Evolutionary conservation across 2,113 vertebrate genomes (phyloP).

Genomic region (Lamprotornis superbus): DNA sequence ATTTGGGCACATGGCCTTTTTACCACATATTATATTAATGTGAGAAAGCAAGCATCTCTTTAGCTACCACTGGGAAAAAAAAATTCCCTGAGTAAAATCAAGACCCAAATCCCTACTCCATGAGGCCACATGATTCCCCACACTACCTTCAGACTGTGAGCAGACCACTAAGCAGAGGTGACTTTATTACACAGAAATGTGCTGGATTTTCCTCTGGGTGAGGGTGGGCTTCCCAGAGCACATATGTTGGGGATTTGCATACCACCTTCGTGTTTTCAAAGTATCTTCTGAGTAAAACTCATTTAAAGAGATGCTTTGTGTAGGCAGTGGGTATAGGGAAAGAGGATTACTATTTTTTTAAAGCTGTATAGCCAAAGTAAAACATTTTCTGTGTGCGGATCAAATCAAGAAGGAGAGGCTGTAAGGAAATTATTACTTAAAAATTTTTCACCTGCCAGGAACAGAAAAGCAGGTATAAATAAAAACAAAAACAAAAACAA

Average conservation of each 20-base stretch:
- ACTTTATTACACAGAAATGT: not conserved
- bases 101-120: not conserved
- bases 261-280: not conserved
- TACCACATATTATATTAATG: not conserved
- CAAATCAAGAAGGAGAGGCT: not conserved
- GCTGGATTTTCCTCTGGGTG: not conserved
- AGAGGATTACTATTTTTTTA: not conserved
- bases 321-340: not conserved
- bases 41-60: not conserved
- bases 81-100: not conserved
- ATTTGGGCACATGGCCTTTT: not conserved
- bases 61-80: not conserved
- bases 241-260: not conserved
- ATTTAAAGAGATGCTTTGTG: not conserved
- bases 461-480: not conserved
- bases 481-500: not conserved
- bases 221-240: not conserved
- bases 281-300: not conserved
- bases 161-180: not conserved
- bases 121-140: not conserved
- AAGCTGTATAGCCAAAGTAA: not conserved
- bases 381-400: accelerated
- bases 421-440: not conserved
- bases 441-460: not conserved
- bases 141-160: not conserved